Conservation (phyloP, 1,140 invertebrate species). For the Musca domestica region DNA sequence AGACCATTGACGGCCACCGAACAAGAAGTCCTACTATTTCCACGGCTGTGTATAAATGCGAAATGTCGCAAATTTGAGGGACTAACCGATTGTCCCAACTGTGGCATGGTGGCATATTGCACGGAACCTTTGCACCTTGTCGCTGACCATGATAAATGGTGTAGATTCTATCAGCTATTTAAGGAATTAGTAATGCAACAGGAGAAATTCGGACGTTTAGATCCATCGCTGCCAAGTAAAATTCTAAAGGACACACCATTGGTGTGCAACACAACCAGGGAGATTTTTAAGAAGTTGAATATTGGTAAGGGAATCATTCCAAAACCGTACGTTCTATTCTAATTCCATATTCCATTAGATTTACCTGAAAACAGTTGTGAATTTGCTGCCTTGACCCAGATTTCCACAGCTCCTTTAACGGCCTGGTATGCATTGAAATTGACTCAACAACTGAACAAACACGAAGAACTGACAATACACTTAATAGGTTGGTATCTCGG, state of each 20-base stretch:
- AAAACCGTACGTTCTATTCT: not conserved
- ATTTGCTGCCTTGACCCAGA: slow-evolving; percentile 63
- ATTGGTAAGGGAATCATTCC: slow-evolving; percentile 29
- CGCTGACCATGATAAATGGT: slow-evolving; percentile 56
- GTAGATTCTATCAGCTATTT: slow-evolving; percentile 57
- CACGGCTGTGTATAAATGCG: slow-evolving; percentile 59
- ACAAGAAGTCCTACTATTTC: slow-evolving; percentile 67
- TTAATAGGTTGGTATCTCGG: slow-evolving; percentile 36
- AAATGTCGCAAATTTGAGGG: slow-evolving; percentile 55
- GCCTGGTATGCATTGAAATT: slow-evolving; percentile 61
- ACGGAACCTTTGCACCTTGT: slow-evolving; percentile 53
- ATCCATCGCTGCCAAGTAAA: slow-evolving; percentile 59
- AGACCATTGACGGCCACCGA: slow-evolving; percentile 64
- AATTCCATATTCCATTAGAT: slow-evolving; percentile 30
- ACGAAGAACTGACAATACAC: slow-evolving; percentile 36
- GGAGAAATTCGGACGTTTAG: slow-evolving; percentile 57
- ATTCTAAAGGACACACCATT: slow-evolving; percentile 46
- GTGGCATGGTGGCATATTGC: slow-evolving; percentile 59
- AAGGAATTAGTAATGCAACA: slow-evolving; percentile 58
- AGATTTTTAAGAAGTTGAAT: slow-evolving; percentile 38
- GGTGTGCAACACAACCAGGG: slow-evolving; percentile 34
- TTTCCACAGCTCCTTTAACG: slow-evolving; percentile 65
- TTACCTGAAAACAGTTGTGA: slow-evolving; percentile 59
- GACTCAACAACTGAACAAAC: slow-evolving; percentile 42
- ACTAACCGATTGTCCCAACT: slow-evolving; percentile 58